These are phyloP conservation scores for Conomelus anceps DNA, from an alignment of 2,888 invertebrate species.

Conservation along the genomic window DNA sequence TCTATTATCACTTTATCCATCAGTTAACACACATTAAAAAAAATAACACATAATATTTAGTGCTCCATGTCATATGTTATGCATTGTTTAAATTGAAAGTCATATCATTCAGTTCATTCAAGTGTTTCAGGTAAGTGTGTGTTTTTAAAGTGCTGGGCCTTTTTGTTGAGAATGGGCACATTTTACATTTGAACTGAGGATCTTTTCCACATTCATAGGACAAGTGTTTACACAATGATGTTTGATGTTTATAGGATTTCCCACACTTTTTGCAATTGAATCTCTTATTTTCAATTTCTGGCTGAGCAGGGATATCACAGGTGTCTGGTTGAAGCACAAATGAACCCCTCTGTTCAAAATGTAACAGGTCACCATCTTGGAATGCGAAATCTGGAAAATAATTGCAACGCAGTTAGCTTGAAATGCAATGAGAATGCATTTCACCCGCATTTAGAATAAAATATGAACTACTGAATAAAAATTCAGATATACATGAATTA, in stretches of 20 bases:
- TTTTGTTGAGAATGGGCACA: slow-evolving; percentile 47
- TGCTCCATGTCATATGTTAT: background rate
- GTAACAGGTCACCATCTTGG: background rate
- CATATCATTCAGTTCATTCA: background rate
- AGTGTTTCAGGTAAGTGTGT: background rate
- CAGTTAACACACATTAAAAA: no score
- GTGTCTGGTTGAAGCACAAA: background rate
- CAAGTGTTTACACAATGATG: slow-evolving; percentile 22
- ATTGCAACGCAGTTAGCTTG: background rate
- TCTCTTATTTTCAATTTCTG: background rate
- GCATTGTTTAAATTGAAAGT: background rate
- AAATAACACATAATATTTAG: background rate
- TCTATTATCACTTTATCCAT: no score
- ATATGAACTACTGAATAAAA: no score
- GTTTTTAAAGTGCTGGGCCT: background rate
- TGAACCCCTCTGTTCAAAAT: no score
- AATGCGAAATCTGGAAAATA: background rate
- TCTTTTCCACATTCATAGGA: slow-evolving; percentile 50
- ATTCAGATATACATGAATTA: no score
- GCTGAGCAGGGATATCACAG: background rate
- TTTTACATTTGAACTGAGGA: slow-evolving; percentile 65
- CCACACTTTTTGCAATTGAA: slow-evolving; percentile 33
- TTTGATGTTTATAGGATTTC: slow-evolving; percentile 32
- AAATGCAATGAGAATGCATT: no score
- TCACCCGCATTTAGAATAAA: no score